Base-by-base conservation (phyloP, 2,888 invertebrate genomes). In the Eupeodes luniger region DNA sequence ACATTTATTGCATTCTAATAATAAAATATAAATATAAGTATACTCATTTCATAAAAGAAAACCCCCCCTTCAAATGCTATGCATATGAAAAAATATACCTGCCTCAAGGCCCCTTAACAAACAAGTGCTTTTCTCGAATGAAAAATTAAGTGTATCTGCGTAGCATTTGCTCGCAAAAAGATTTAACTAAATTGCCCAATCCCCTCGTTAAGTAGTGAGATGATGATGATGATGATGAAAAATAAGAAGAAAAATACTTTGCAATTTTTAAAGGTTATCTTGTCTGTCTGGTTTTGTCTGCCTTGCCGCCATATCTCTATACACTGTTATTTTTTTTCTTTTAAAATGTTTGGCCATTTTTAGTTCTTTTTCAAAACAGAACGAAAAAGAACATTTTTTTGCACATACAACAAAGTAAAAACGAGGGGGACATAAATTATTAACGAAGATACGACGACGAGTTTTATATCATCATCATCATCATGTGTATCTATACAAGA, bases 401-500 rank as follows among this genome's bases (percentile, higher is more conserved):
- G n/a, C 5, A 53, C 67, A 49, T 4, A 12, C 11, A 69, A 61
- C 61, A 51, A 57, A 80, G 53, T 55, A 44, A 59, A 64, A 69
- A 53, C 59, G 59, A 70, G 72, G 81, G 81, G 81, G 70, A 76
- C 81, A 57, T 51, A 27, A 55, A 82, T 69, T 69, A 40, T 64
- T 16, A 69, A n/a, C n/a, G 10, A 47, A 80, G 74, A 74, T 57
- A 83, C 86, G 66, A 67, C 69, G 49, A 83, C 86, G 66, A 70
- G 79, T 66, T 83, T 66, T 10, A 47, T 47, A 12, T 11, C 36
- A 67, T 67, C 74, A 78, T 40, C 78, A 19, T 83, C 76, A 27
- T 2, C 78, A 79, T 86, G 83, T 61, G n/a, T 61, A 34, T 76
- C 67, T 81, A 19, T 19, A 83, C 70, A 86, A 86, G 85, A 82